A percentile compares a stretch with the other conserved stretches of the same genome.
Conservation (phyloP, 2,113 vertebrate species). For the Nettapus auritus region DNA sequence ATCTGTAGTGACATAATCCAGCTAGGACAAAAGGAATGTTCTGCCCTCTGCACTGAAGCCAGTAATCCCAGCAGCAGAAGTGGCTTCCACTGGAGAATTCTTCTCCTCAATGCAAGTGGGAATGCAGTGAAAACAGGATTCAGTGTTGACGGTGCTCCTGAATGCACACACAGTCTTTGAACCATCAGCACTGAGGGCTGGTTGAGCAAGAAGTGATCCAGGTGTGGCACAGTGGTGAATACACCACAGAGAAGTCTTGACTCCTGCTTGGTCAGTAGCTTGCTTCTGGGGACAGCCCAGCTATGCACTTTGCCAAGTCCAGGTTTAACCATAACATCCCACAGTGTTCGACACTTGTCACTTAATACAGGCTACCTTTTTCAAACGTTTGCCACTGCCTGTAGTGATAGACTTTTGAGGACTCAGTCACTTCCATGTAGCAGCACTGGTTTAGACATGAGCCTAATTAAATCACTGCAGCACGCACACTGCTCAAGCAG, state of each 20-base stretch:
- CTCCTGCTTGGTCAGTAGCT: not conserved
- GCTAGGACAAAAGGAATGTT: not conserved
- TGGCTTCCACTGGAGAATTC: not conserved
- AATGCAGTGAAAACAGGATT: too few species aligned
- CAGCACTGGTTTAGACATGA: not conserved
- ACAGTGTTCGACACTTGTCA: fast-evolving
- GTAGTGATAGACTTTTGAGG: not conserved
- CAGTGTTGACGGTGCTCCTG: not conserved
- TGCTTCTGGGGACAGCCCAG: not conserved
- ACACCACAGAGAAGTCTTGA: too few species aligned
- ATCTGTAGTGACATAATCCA: not conserved
- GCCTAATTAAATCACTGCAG: not conserved
- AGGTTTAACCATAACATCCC: not conserved
- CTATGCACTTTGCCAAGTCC: not conserved
- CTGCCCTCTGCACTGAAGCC: not conserved
- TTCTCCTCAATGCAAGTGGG: not conserved
- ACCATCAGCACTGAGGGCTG: fast-evolving
- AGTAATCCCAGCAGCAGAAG: not conserved
- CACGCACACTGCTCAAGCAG: not conserved
- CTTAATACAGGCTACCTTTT: not conserved
- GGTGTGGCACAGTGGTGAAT: too few species aligned
- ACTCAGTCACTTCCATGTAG: not conserved
- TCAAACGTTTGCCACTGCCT: not conserved
- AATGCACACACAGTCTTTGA: not conserved
- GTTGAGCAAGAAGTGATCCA: not conserved